Evolutionary conservation across 2,113 vertebrate species (phyloP).

Genomic region (Crotalus horridus): DNA sequence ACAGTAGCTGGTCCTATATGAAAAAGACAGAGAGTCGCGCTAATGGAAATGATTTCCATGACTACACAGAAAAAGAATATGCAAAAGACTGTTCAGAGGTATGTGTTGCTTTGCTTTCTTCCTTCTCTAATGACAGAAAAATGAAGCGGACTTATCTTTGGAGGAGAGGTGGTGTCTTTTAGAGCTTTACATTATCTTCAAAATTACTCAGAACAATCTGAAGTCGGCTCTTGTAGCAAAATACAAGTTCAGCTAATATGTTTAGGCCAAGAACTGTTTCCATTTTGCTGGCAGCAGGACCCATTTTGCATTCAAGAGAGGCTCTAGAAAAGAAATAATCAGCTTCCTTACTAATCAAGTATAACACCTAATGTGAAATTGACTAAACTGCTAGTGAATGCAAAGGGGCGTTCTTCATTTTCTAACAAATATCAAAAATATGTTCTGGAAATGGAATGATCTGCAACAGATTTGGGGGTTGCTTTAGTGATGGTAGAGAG

Average conservation of each 20-base stretch:
- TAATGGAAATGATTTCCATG: background rate
- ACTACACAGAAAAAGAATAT: accelerated
- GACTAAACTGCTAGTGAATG: background rate
- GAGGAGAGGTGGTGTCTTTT: background rate
- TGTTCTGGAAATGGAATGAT: background rate
- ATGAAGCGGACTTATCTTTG: background rate
- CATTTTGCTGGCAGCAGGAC: background rate
- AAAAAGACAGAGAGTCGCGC: constrained; percentile 55
- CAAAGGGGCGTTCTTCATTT: background rate
- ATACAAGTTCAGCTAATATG: background rate
- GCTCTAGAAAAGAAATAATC: background rate
- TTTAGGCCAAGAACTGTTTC: background rate
- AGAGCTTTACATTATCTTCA: background rate
- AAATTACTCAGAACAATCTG: background rate
- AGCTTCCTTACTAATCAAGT: background rate
- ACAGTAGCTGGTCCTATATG: constrained; percentile 87
- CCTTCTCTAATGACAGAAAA: background rate
- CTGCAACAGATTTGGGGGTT: background rate
- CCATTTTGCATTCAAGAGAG: background rate
- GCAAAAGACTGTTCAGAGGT: constrained; percentile 58
- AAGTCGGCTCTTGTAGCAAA: background rate
- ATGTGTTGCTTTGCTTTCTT: background rate
- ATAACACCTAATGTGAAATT: background rate
- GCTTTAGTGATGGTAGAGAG: background rate
- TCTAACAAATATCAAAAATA: background rate